Base-by-base conservation (phyloP, 1,140 invertebrate species). In the Gyrodactylus salaris region DNA sequence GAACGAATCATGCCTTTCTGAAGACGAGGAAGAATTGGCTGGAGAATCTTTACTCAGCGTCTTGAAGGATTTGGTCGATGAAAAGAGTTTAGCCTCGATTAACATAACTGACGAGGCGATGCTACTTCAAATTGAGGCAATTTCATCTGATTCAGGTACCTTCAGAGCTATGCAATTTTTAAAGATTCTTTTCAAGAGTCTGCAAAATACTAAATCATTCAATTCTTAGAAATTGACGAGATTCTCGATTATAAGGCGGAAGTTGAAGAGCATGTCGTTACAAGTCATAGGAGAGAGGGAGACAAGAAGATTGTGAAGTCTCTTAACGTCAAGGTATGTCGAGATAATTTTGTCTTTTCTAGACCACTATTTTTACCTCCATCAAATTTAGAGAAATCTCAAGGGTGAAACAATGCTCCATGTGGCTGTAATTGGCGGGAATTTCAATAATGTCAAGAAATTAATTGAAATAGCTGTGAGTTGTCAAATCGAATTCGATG, bases 401-500 rank as follows among this genome's bases (percentile, higher is more conserved):
- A 71, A 71, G n/a, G 70, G 70, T 25, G 70, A 71, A 25, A 24
- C 70, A 1, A 7, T 71, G 7, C 70, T 71, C 26, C 70, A 71
- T 71, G 23, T 71, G 20, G 70, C 70, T 25, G 70, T 25, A 24
- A 71, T 71, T 7, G 20, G 20, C 26, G 70, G 70, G 1, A 71
- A 71, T 71, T 71, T 25, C 2, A 71, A 22, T 25, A 21, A 71
- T 20, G 70, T 25, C 1, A 2, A 25, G n/a, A 71, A 71, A 71
- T n/a, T 71, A 24, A n/a, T 71, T 1, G 70, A 71, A 20, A 24
- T 24, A 25, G 70, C 21, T 2, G 25, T 69, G 21, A 69, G 23
- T 21, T 2, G 68, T 7, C 68, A 69, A 21, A 21, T 69, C n/a
- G n/a, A n/a, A n/a, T n/a, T n/a, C n/a, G n/a, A n/a, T n/a, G n/a